A percentile compares a stretch with the other conserved stretches of the same genome.
Evolutionary conservation across 2,888 invertebrate genomes (phyloP).

Genomic region (Strigamia transsilvanica): DNA sequence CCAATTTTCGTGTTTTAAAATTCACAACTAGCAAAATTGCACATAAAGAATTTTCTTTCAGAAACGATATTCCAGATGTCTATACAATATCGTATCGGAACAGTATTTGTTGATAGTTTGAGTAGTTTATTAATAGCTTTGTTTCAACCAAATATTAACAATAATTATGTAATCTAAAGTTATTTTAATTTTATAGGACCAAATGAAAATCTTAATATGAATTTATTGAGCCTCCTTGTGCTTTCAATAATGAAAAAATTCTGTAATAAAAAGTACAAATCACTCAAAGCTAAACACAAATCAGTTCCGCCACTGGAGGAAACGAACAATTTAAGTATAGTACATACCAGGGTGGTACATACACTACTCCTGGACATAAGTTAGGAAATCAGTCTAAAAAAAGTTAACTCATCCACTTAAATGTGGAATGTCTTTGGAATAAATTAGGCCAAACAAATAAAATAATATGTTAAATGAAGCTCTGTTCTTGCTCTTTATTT

Average conservation of each 20-base stretch:
- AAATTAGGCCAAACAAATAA: too few relatives aligned
- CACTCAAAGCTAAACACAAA: background rate
- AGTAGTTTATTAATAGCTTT: background rate
- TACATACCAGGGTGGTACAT: too few relatives aligned
- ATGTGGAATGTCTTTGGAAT: too few relatives aligned
- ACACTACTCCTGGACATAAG: too few relatives aligned
- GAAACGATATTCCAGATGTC: background rate
- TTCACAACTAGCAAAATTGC: background rate
- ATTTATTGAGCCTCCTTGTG: background rate
- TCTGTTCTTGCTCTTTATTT: too few relatives aligned
- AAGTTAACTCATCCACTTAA: too few relatives aligned
- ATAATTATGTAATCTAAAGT: background rate
- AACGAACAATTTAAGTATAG: background rate
- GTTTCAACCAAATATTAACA: background rate
- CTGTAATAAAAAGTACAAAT: background rate
- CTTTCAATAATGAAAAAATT: background rate
- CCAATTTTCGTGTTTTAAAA: too few relatives aligned
- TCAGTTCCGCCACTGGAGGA: background rate
- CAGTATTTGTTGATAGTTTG: background rate
- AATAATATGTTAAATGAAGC: too few relatives aligned
- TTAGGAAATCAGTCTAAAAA: too few relatives aligned
- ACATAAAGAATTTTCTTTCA: too few relatives aligned
- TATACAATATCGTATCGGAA: slow-evolving; percentile 25
- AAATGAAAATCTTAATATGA: background rate
- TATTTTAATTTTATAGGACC: background rate